Base-by-base conservation (phyloP, 2,113 vertebrate species). In the Polypterus senegalus region DNA sequence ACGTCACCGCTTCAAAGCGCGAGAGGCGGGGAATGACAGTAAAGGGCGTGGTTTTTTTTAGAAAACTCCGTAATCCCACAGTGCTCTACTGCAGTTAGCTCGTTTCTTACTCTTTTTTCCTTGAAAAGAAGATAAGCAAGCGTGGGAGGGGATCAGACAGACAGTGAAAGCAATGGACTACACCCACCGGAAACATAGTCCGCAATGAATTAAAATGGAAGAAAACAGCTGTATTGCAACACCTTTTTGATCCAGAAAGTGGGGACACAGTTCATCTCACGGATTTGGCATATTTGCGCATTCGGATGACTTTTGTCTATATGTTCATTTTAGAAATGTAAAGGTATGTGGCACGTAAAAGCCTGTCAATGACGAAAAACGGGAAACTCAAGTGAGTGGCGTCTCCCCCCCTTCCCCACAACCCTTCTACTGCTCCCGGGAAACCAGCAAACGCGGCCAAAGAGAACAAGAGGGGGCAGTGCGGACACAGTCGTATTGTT, bases 171-270 rank as follows among this genome's bases (percentile, higher is more conserved):
- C 64, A 65, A 65, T 56, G 64, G 52, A 64, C 60, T 9, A 68
- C 69, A 61, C 69, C 64, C 62, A 66, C 70, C 66, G 66, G 66
- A 71, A 68, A 57, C 54, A 8, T 27, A 49, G 69, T 58, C 66
- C 57, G 67, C 62, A 64, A 60, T 54, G 46, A 55, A 52, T 7
- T 10, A 52, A 27, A 27, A 27, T 27, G 27, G 27, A 27, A 27
- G 27, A 27, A 27, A 27, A 27, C 27, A 27, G 27, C 27, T 27
- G 27, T 27, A 27, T 27, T 27, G 27, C 27, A 27, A 27, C 27
- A 27, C 27, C 27, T 27, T 27, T 27, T 27, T 27, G 27, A 27
- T 27, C 27, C 27, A 27, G 27, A 27, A 27, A 27, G 27, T 27
- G 27, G 27, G 27, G 27, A 27, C 27, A 27, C 27, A 27, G 27